These are phyloP conservation scores for Sebastes alutus DNA, from an alignment of 2,797 vertebrate species.

Conservation along the genomic window DNA sequence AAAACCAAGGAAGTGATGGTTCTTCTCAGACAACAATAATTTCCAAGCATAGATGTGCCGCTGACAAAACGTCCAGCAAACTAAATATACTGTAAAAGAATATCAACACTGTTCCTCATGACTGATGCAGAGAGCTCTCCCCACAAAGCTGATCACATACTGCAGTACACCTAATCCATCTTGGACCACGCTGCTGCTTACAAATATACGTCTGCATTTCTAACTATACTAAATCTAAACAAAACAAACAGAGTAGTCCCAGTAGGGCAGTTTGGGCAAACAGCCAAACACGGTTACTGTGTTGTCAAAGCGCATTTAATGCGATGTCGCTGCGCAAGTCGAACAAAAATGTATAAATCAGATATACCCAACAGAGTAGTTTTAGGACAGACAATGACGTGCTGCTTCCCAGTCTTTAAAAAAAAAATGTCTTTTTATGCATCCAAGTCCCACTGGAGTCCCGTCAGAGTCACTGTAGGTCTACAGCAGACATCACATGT, in stretches of 20 bases:
- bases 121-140: slow-evolving; percentile 2
- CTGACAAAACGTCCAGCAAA: slow-evolving; percentile 16
- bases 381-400: neutral
- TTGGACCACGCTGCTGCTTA: neutral
- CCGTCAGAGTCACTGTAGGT: neutral
- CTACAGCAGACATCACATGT: neutral
- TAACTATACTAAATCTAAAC: slow-evolving; percentile 1
- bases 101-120: slow-evolving; percentile 16
- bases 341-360: neutral
- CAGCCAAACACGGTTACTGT: neutral
- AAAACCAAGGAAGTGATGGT: slow-evolving; percentile 24
- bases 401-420: neutral
- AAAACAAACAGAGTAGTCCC: slow-evolving; percentile 15
- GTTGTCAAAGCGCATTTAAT: slow-evolving; percentile 1
- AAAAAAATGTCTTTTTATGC: neutral
- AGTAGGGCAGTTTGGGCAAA: neutral
- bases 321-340: neutral
- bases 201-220: slow-evolving; percentile 1
- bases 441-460: neutral
- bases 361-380: neutral
- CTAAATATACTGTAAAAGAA: slow-evolving; percentile 13
- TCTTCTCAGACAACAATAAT: slow-evolving; percentile 13
- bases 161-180: slow-evolving; percentile 26
- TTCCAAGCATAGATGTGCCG: slow-evolving; percentile 17
- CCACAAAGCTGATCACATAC: slow-evolving; percentile 17